These are phyloP conservation scores for Nycteola revayana DNA, from an alignment of 2,888 invertebrate species.

Conservation along the genomic window DNA sequence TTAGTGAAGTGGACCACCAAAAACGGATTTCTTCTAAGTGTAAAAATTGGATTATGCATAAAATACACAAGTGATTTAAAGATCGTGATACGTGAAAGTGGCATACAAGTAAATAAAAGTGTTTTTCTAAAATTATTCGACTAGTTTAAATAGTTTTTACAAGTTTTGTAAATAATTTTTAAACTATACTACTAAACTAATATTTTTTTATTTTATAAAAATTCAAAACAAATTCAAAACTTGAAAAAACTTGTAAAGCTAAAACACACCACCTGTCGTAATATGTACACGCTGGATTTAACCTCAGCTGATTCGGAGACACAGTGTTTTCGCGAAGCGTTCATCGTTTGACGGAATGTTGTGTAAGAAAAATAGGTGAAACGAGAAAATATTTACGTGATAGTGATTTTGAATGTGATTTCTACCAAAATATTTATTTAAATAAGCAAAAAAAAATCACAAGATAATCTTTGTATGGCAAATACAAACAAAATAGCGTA, in stretches of 20 bases:
- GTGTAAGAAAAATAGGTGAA: constrained; percentile 19
- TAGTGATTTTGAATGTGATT: not conserved
- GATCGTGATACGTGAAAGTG: constrained; percentile 58
- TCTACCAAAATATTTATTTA: not conserved
- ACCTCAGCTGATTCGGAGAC: constrained; percentile 60
- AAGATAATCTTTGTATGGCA: constrained; percentile 9
- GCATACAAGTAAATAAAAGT: constrained; percentile 55
- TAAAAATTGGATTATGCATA: constrained; percentile 62
- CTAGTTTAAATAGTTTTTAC: constrained; percentile 41
- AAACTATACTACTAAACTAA: constrained; percentile 10
- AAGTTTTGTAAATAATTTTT: constrained; percentile 28
- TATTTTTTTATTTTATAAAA: not conserved
- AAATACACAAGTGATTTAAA: constrained; percentile 47
- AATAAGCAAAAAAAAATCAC: constrained; percentile 8
- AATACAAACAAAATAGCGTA: constrained; percentile 26
- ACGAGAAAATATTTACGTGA: constrained; percentile 6
- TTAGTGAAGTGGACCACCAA: constrained; percentile 68
- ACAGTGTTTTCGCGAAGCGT: constrained; percentile 48
- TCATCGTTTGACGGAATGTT: constrained; percentile 38
- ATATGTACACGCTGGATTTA: constrained; percentile 49
- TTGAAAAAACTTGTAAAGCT: constrained; percentile 36
- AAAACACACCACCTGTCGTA: constrained; percentile 47
- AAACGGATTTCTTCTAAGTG: constrained; percentile 69
- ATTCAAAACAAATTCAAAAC: constrained; percentile 15
- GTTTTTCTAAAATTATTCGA: constrained; percentile 36